Evolutionary conservation across 2,113 vertebrate species (phyloP).

Genomic region (Hemiprocne comata): DNA sequence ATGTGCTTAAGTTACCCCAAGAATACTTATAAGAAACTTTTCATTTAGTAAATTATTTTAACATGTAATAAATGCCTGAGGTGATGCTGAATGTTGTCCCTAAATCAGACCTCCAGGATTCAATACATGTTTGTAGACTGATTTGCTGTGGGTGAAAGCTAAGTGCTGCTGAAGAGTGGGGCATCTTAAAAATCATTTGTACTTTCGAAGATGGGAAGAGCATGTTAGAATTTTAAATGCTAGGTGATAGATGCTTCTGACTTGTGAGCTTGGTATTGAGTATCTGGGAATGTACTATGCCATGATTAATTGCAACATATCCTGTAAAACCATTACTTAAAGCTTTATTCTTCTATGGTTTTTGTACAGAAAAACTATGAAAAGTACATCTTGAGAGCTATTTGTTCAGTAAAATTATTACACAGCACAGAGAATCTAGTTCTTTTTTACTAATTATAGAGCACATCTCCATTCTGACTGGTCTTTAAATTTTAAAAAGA

Average conservation of each 20-base stretch:
- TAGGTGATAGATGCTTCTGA: neutral
- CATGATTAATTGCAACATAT: constrained; percentile 9
- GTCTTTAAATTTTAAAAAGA: neutral
- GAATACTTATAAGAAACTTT: neutral
- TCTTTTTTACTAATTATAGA: neutral
- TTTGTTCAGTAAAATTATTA: constrained; percentile 61
- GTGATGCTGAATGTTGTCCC: constrained; percentile 19
- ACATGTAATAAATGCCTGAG: constrained; percentile 38
- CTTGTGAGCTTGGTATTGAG: neutral
- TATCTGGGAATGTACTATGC: constrained; percentile 27
- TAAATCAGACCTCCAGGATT: neutral
- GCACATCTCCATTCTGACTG: neutral
- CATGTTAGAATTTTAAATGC: neutral
- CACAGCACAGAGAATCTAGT: neutral
- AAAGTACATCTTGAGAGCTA: constrained; percentile 21
- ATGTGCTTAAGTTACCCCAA: constrained; percentile 51
- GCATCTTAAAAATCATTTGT: neutral
- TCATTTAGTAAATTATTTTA: constrained; percentile 29
- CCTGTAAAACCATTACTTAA: constrained; percentile 61
- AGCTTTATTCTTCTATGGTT: constrained; percentile 67
- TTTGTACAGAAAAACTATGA: constrained; percentile 60
- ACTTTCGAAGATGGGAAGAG: neutral
- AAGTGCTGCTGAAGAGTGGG: neutral
- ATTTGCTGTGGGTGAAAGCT: neutral
- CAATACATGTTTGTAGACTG: neutral